Evolutionary conservation across 2,797 vertebrate genomes (phyloP).

Genomic region (Gallinago solitaria): DNA sequence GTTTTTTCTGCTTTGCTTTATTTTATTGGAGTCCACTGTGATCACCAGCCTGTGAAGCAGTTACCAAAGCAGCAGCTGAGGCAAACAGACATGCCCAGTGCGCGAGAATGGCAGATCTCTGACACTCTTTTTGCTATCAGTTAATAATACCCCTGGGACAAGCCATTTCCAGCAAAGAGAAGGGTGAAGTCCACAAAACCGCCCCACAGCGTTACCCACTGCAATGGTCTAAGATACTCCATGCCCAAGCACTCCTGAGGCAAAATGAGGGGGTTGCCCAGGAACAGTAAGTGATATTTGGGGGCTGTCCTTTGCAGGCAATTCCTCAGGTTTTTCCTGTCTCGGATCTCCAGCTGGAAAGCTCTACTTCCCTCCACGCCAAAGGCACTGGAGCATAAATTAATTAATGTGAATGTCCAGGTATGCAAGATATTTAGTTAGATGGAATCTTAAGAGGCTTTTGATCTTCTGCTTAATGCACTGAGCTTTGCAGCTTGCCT

Average conservation of each 20-base stretch:
- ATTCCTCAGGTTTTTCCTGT: background rate
- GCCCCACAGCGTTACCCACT: background rate
- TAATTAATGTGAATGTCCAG: background rate
- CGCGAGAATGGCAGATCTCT: background rate
- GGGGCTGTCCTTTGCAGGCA: background rate
- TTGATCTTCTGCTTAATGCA: background rate
- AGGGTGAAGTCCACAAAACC: background rate
- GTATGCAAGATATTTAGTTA: background rate
- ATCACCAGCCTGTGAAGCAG: background rate
- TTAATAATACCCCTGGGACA: background rate
- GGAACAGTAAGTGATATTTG: background rate
- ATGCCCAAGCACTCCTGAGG: background rate
- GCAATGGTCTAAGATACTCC: background rate
- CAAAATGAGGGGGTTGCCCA: background rate
- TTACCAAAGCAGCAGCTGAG: background rate
- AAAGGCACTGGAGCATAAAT: background rate
- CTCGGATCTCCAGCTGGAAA: background rate
- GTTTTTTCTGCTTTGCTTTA: background rate
- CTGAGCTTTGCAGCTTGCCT: background rate
- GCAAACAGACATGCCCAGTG: fast-evolving
- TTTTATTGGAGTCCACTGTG: background rate
- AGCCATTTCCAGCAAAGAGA: background rate
- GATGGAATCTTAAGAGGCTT: background rate
- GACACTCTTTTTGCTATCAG: background rate
- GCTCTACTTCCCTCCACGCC: background rate